Conservation (phyloP, 2,113 vertebrate species). For the Cervus canadensis region DNA sequence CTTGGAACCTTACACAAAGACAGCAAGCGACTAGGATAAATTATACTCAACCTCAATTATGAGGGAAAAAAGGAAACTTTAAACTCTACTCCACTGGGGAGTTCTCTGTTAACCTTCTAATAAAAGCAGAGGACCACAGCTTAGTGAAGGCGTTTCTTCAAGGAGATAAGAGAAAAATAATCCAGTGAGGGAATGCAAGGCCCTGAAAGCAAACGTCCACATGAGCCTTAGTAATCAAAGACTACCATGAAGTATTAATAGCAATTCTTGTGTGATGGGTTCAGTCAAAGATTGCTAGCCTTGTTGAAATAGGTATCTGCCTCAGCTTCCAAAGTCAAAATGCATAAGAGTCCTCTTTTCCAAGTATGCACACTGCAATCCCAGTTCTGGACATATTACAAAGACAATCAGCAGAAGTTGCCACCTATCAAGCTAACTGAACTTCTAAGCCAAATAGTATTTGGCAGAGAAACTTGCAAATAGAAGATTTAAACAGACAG, state of each 20-base stretch:
- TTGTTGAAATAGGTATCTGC: background rate
- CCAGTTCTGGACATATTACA: background rate
- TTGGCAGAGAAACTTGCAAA: background rate
- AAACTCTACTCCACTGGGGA: background rate
- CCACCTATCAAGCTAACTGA: background rate
- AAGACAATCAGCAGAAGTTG: constrained; percentile 11
- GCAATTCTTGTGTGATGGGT: background rate
- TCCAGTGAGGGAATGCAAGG: background rate
- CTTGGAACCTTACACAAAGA: background rate
- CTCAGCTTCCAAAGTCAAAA: constrained; percentile 26
- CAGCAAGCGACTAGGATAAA: background rate
- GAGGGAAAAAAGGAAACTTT: background rate
- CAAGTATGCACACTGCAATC: background rate
- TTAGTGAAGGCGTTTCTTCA: background rate
- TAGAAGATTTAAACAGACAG: constrained; percentile 3
- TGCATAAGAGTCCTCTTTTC: background rate
- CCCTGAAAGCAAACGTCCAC: background rate
- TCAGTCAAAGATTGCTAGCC: background rate
- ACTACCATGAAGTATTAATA: background rate
- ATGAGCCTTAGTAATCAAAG: background rate
- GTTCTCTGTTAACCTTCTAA: background rate
- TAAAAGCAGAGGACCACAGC: background rate
- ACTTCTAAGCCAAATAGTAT: background rate
- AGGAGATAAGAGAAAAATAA: background rate
- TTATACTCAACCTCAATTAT: background rate